phyloP scores from a whole-genome alignment of 1,140 invertebrate genomes.

The Hyposmocoma kahamanoa region DNA sequence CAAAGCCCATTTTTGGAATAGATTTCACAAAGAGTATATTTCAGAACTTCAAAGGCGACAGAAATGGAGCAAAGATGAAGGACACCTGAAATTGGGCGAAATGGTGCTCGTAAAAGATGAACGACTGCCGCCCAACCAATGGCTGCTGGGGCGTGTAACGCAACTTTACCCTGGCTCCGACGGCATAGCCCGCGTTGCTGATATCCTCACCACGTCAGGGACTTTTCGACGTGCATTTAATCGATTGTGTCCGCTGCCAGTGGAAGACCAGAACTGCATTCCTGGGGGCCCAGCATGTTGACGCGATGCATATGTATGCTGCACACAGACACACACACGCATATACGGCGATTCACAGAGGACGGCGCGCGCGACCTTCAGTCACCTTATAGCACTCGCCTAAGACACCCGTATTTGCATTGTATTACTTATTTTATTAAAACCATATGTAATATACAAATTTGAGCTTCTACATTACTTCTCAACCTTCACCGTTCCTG shows the following conservation, averaged over 20 bases:
- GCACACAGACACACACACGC: too few relatives aligned
- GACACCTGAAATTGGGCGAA: not conserved
- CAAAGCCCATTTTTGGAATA: conserved; percentile 2
- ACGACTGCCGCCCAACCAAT: not conserved
- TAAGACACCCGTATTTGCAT: too few relatives aligned
- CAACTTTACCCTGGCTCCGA: conserved; percentile 14
- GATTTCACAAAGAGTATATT: conserved; percentile 3
- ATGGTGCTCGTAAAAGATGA: conserved; percentile 2
- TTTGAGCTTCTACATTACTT: too few relatives aligned
- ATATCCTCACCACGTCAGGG: not conserved
- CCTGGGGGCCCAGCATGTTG: not conserved
- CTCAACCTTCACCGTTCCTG: too few relatives aligned
- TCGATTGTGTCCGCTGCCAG: not conserved
- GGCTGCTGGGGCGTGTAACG: conserved; percentile 12
- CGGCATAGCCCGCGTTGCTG: conserved; percentile 14
- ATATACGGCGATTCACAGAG: too few relatives aligned
- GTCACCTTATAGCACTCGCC: too few relatives aligned
- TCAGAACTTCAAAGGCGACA: conserved; percentile 1
- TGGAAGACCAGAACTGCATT: not conserved
- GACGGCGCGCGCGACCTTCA: too few relatives aligned
- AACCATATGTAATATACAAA: too few relatives aligned
- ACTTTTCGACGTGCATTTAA: not conserved
- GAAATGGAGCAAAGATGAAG: not conserved
- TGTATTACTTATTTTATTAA: too few relatives aligned
- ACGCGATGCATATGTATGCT: too few relatives aligned